Evolutionary conservation across 1,140 invertebrate species (phyloP).

Genomic region (Papilio machaon): DNA sequence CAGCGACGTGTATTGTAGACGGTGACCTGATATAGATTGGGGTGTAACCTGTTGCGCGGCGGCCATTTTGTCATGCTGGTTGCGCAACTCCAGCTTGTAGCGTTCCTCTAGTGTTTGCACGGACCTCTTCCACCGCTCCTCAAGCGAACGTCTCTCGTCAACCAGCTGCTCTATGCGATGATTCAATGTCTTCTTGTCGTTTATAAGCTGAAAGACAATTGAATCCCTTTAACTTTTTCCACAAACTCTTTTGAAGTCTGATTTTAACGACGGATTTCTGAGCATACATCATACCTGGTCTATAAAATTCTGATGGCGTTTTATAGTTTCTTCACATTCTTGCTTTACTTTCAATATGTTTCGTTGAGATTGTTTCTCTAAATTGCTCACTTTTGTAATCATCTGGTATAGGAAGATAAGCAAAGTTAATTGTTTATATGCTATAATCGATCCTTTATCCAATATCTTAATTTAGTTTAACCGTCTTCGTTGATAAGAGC

Average conservation of each 20-base stretch:
- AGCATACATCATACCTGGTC: constrained; percentile 61
- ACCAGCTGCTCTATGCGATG: constrained; percentile 77
- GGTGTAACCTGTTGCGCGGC: constrained; percentile 70
- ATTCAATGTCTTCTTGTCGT: constrained; percentile 77
- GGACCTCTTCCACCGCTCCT: constrained; percentile 74
- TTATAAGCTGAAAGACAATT: constrained; percentile 63
- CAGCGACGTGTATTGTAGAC: too few relatives aligned
- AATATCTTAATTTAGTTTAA: too few relatives aligned
- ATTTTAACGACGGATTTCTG: background rate
- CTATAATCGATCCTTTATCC: too few relatives aligned
- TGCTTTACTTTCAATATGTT: constrained; percentile 71
- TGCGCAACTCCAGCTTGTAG: constrained; percentile 70
- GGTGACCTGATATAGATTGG: too few relatives aligned
- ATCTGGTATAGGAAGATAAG: constrained; percentile 58
- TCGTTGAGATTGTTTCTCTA: constrained; percentile 73
- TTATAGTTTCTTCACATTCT: constrained; percentile 76
- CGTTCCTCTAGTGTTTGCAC: constrained; percentile 71
- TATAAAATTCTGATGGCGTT: constrained; percentile 75
- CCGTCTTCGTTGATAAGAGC: background rate
- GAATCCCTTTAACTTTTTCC: background rate
- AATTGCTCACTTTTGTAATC: constrained; percentile 72
- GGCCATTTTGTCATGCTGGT: constrained; percentile 77
- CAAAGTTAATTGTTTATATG: too few relatives aligned
- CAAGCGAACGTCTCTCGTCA: constrained; percentile 67
- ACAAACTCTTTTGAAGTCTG: background rate